Evolutionary conservation across 2,888 invertebrate genomes (phyloP).

Genomic region (Troides aeacus): DNA sequence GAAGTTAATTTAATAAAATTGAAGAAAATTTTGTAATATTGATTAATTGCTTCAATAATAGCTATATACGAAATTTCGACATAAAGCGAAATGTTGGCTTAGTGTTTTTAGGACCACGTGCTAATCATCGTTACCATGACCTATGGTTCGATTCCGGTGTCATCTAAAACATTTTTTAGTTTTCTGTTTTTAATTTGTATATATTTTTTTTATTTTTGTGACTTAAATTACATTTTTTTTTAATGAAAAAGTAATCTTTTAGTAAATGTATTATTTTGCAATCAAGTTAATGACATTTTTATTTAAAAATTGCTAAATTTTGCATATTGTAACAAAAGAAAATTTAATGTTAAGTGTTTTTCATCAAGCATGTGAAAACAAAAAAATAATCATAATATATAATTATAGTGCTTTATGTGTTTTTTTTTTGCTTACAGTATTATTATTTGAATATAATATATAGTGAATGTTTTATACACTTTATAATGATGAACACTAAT

Average conservation of each 20-base stretch:
- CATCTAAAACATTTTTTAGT: slow-evolving; percentile 25
- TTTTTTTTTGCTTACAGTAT: slow-evolving; percentile 21
- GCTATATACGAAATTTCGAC: slow-evolving; percentile 37
- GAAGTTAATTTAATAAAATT: not conserved
- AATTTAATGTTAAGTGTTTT: not conserved
- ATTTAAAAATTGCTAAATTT: not conserved
- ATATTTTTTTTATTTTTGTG: not conserved
- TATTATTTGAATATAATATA: not conserved
- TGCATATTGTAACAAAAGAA: not conserved
- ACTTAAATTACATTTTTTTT: not conserved
- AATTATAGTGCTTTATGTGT: not conserved
- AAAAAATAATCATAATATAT: not conserved
- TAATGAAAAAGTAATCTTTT: not conserved
- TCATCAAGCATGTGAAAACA: too few relatives aligned
- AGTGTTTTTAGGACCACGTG: slow-evolving; percentile 38
- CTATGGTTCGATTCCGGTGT: slow-evolving; percentile 52
- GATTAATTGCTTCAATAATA: not conserved
- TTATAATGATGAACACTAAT: slow-evolving; percentile 31
- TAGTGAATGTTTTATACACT: not conserved
- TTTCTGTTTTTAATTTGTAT: slow-evolving; percentile 2
- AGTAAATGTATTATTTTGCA: not conserved
- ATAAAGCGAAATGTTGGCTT: slow-evolving; percentile 43
- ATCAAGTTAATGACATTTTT: not conserved
- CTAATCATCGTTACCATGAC: slow-evolving; percentile 35
- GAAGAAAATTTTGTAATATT: not conserved